Base-by-base conservation (phyloP, 1,140 invertebrate genomes). In the Belonocnema kinseyi region DNA sequence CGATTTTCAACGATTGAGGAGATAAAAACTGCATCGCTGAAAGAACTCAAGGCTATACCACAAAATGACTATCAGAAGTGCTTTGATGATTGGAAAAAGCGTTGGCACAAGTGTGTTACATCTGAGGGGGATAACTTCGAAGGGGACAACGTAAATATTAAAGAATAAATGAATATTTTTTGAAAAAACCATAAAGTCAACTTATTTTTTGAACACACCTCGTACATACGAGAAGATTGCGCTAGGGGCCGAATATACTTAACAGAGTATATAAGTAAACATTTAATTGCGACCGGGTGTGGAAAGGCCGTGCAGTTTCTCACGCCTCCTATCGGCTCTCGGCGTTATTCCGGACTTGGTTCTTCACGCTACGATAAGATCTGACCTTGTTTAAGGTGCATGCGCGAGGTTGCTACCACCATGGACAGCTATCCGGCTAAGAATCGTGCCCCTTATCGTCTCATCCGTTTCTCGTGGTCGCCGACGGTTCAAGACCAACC, bases 361-460 rank as follows among this genome's bases (percentile, higher is more conserved):
- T 66, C 61, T 66, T 66, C 61, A 66, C 61, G 61, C 61, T 40
- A 66, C 26, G 61, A 66, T 66, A 66, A 66, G 61, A 66, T 66
- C 61, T 66, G 61, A 66, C 61, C 61, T 66, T 66, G 61, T 66
- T 66, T 66, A 66, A 66, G 61, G 61, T 66, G 61, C 61, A 66
- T 66, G 61, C 61, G 61, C 61, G 61, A 66, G 61, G 61, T 66
- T 33, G 61, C 61, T 66, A 66, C 61, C 61, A 66, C 61, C 61
- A 66, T 16, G 61, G 61, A 66, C 61, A 66, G 26, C 61, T 66
- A 14, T 66, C 26, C 61, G 40, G 61, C 40, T 66, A 66, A 66
- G 61, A 66, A 66, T 66, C 61, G 61, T 66, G 61, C 26, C 61
- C 61, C 61, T 66, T 66, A 66, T 66, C 61, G 61, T 66, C 8